Base-by-base conservation (phyloP, 2,888 invertebrate species). In the Dorcus parallelipipedus region DNA sequence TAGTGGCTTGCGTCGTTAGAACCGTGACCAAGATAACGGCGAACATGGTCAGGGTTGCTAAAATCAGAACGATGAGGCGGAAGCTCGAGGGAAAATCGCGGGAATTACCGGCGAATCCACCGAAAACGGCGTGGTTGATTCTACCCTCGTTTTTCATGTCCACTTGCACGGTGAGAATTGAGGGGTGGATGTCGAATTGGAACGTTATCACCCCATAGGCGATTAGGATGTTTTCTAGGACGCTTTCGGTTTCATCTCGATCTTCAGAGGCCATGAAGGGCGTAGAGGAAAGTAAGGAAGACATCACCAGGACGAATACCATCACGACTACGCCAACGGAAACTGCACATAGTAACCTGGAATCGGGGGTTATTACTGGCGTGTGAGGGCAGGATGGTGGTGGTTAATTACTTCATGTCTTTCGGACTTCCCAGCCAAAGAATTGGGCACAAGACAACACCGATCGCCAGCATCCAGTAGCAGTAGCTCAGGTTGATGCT, bases 341-440 rank as follows among this genome's bases (percentile, higher is more conserved):
- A 6, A 84, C 73, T 9, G 85, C 76, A 1, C 89, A 89, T 58
- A 90, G 65, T 17, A 83, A 79, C 69, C 90, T 90, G 73, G 9
- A 80, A 78, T 38, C 38, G 9, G 14, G 7, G 14, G 14, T 41
- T 38, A 49, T 17, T 3, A 49, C 9, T 39, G 41, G 5, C 3
- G n/a, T 41, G 3, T 9, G 14, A 14, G 14, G 14, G 14, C 4
- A 6, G 3, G 14, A 41, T 41, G 39, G 8, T 47, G 42, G 17
- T 48, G 51, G 23, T 82, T 83, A 33, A 33, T 3, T 77, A 93
- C 95, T 93, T 93, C 89, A 95, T 93, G 72, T 95, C 93, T 75
- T 93, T 93, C 0, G 95, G 94, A 61, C 93, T 93, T 50, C 93
- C 94, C 5, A 94, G 82, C 93, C 93, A 94, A 82, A 91, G 86